Conservation (phyloP, 1,140 invertebrate genomes). For the Pseudobourletiella spinata region DNA sequence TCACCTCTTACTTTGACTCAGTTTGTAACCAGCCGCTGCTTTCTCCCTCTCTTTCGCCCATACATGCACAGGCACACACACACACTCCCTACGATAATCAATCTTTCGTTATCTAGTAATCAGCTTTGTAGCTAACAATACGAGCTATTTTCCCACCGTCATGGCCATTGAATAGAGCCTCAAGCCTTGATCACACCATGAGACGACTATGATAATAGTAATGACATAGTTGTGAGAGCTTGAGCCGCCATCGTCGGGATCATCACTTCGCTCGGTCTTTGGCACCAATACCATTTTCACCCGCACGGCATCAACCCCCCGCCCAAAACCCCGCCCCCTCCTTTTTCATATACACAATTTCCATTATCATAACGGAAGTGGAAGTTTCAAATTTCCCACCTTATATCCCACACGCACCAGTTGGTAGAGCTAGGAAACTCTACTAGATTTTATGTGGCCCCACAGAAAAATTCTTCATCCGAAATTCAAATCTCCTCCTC, state of each 20-base stretch:
- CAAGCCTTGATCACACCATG: neutral
- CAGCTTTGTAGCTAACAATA: constrained; percentile 3
- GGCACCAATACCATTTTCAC: neutral
- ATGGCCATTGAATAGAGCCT: neutral
- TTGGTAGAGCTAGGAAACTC: too few species aligned
- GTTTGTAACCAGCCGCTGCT: neutral
- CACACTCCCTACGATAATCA: constrained; percentile 8
- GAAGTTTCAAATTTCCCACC: too few species aligned
- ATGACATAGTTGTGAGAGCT: too few species aligned
- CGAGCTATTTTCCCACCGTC: neutral
- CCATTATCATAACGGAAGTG: too few species aligned
- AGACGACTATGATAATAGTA: neutral
- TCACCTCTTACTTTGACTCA: neutral
- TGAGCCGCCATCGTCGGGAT: too few species aligned
- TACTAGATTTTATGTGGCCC: too few species aligned
- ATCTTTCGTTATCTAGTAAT: constrained; percentile 17
- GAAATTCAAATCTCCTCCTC: too few species aligned
- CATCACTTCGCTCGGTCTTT: too few species aligned
- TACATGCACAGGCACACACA: neutral
- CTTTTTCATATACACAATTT: too few species aligned
- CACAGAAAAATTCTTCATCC: too few species aligned
- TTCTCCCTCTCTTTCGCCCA: constrained; percentile 1
- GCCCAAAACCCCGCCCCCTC: neutral
- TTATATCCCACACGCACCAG: too few species aligned
- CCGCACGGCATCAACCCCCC: neutral